Conservation (phyloP, 2,113 vertebrate genomes). For the Lipophrys pholis region DNA sequence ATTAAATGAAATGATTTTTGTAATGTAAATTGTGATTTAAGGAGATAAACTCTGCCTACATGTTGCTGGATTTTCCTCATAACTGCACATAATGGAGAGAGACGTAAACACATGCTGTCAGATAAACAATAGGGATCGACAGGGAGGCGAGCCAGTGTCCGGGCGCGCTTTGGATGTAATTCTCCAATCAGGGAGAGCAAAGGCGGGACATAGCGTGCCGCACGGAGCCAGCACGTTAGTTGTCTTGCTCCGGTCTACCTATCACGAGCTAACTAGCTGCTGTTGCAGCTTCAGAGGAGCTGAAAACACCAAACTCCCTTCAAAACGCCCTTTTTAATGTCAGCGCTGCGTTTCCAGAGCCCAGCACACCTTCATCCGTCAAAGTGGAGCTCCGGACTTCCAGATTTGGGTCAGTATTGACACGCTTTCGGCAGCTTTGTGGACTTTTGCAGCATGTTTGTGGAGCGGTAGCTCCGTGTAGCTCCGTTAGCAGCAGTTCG, state of each 20-base stretch:
- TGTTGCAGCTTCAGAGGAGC: conserved; percentile 62
- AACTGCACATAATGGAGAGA: no score
- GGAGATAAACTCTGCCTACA: no score
- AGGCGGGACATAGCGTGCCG: conserved; percentile 34
- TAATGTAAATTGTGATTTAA: no score
- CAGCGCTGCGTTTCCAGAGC: conserved; percentile 2
- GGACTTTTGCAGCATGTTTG: conserved; percentile 71
- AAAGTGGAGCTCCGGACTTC: conserved; percentile 22
- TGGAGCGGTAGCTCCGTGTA: conserved; percentile 58
- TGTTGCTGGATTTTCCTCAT: no score
- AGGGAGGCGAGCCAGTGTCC: no score
- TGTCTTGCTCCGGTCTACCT: conserved; percentile 68
- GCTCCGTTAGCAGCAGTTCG: conserved; percentile 63
- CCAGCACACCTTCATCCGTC: neutral
- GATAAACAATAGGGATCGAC: no score
- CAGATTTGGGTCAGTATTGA: conserved; percentile 61
- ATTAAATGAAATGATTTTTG: no score
- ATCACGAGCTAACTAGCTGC: conserved; percentile 66
- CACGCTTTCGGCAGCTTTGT: conserved; percentile 35
- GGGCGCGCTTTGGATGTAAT: no score
- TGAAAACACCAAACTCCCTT: no score
- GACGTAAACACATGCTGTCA: no score
- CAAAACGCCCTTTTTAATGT: conserved; percentile 26
- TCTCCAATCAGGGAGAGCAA: neutral
- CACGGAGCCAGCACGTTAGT: conserved; percentile 57